Evolutionary conservation across 2,888 invertebrate species (phyloP).

Genomic region (Zaprionus lineosus): DNA sequence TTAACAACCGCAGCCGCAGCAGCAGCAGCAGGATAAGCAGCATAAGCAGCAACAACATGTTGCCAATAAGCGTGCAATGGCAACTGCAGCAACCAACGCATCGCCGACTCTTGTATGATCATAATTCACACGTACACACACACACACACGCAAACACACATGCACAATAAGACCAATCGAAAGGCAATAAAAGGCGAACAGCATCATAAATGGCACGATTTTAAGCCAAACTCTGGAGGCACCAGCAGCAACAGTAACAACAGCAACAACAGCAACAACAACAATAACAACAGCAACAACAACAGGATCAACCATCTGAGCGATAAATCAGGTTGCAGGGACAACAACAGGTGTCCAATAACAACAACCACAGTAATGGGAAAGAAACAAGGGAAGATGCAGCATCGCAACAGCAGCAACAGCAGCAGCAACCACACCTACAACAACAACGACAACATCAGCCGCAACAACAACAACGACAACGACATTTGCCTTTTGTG

Average conservation of each 20-base stretch:
- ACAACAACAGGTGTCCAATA: constrained; percentile 63
- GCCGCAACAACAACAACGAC: constrained; percentile 3
- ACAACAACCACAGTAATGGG: constrained; percentile 31
- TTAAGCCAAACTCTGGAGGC: constrained; percentile 24
- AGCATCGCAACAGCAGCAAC: constrained; percentile 7
- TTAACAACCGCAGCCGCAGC: constrained; percentile 23
- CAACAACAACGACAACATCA: too few relatives aligned
- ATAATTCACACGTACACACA: constrained; percentile 73
- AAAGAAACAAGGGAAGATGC: constrained; percentile 2
- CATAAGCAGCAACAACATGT: constrained; percentile 43
- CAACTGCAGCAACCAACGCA: constrained; percentile 15
- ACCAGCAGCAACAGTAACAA: constrained; percentile 18
- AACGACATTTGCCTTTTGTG: constrained; percentile 45
- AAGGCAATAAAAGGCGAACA: constrained; percentile 53
- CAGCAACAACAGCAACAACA: constrained; percentile 30
- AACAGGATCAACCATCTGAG: constrained; percentile 31
- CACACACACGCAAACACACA: too few relatives aligned
- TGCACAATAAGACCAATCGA: too few relatives aligned
- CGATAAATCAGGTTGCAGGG: constrained; percentile 62
- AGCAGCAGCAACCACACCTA: constrained; percentile 3
- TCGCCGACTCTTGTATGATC: constrained; percentile 44
- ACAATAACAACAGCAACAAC: constrained; percentile 30
- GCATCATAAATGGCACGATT: constrained; percentile 48
- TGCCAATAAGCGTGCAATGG: constrained; percentile 27
- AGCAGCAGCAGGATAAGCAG: constrained; percentile 23